Evolutionary conservation across 2,888 invertebrate genomes (phyloP).

Genomic region (Coelopa pilipes): DNA sequence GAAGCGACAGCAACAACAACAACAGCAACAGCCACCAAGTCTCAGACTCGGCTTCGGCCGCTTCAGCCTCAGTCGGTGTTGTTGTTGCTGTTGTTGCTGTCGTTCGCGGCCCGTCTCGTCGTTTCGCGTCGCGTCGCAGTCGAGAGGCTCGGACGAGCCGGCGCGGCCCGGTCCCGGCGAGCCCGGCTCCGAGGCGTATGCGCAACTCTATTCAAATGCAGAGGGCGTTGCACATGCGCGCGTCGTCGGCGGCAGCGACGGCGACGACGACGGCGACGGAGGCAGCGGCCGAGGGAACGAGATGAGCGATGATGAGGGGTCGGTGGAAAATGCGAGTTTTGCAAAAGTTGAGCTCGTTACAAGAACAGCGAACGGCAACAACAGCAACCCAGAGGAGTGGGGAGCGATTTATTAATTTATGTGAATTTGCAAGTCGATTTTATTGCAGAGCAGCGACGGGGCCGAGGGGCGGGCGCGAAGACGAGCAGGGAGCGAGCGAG

Average conservation of each 20-base stretch:
- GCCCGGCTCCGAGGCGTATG: conserved; percentile 50
- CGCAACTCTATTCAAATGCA: conserved; percentile 59
- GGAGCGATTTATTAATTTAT: conserved; percentile 52
- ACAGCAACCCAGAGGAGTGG: not conserved
- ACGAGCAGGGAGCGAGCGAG: no score
- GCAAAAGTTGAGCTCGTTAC: conserved; percentile 22
- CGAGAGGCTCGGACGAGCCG: conserved; percentile 9
- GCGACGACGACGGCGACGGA: no score
- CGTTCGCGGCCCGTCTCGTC: no score
- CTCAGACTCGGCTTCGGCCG: no score
- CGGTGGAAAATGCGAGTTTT: conserved; percentile 4
- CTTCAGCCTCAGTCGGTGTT: conserved; percentile 17
- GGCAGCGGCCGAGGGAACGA: conserved; percentile 16
- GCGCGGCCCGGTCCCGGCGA: conserved; percentile 32
- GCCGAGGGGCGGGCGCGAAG: not conserved
- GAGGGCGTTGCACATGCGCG: conserved; percentile 63
- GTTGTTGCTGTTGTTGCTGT: not conserved
- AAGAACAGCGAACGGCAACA: not conserved
- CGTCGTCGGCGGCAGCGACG: no score
- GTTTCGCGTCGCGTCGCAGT: no score
- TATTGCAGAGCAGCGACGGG: conserved; percentile 46
- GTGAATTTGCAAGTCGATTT: conserved; percentile 58
- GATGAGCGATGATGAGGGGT: conserved; percentile 8
- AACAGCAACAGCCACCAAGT: conserved; percentile 28
- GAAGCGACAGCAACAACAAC: not conserved